These are phyloP conservation scores for Polymixis flavicincta DNA, from an alignment of 2,888 invertebrate genomes.

Conservation along the genomic window DNA sequence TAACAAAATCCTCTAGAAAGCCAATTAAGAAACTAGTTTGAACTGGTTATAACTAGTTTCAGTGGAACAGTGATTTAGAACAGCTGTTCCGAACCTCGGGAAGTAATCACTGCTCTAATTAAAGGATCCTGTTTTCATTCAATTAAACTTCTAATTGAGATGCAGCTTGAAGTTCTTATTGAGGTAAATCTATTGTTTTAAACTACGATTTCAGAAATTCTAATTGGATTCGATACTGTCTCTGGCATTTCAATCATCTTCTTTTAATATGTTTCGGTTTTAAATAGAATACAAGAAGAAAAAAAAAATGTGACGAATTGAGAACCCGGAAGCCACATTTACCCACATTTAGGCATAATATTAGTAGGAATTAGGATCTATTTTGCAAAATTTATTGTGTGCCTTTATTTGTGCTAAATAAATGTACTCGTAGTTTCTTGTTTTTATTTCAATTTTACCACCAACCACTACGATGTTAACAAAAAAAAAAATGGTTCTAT, in stretches of 20 bases:
- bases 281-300: no score
- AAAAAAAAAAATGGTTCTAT: no score
- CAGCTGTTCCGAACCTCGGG: slow-evolving; percentile 36
- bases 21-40: slow-evolving; percentile 42
- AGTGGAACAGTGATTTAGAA: slow-evolving; percentile 44
- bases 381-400: no score
- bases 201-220: not conserved
- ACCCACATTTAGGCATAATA: no score
- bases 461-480: no score
- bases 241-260: slow-evolving; percentile 1
- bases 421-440: no score
- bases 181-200: slow-evolving; percentile 25
- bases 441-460: no score
- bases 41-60: slow-evolving; percentile 21
- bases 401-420: no score
- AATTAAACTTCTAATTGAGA: slow-evolving; percentile 57
- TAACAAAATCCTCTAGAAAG: slow-evolving; percentile 29
- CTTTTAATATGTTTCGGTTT: not conserved
- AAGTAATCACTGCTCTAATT: slow-evolving; percentile 44
- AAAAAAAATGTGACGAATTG: no score
- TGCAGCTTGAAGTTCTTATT: slow-evolving; percentile 33
- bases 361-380: no score
- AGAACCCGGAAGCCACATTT: no score
- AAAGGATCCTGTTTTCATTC: slow-evolving; percentile 39
- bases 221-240: not conserved